Conservation (phyloP, 2,797 vertebrate species). For the Pampus argenteus region DNA sequence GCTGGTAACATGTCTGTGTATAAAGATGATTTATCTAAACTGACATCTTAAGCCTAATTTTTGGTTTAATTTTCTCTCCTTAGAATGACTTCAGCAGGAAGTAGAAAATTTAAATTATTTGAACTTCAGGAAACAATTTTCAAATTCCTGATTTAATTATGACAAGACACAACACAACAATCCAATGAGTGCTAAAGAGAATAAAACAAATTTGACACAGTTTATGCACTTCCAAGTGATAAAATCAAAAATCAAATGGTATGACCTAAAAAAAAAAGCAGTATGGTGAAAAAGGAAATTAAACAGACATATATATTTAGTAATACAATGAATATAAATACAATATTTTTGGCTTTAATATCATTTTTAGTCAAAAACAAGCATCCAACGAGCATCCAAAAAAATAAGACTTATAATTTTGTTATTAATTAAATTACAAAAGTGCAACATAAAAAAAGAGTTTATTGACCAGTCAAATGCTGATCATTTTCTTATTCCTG, state of each 20-base stretch:
- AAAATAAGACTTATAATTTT: conserved; percentile 22
- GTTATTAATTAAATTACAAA: conserved; percentile 4
- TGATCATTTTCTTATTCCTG: conserved; percentile 8
- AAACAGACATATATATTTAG: conserved; percentile 2
- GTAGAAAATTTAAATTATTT: background rate
- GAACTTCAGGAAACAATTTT: background rate
- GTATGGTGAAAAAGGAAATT: background rate
- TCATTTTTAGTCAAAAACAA: background rate
- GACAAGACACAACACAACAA: conserved; percentile 6
- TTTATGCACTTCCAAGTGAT: conserved; percentile 29
- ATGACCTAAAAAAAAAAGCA: background rate
- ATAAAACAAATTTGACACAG: conserved; percentile 7
- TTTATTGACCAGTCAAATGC: background rate
- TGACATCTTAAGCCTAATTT: too few species aligned
- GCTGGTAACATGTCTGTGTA: too few species aligned
- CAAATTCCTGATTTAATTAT: conserved; percentile 5
- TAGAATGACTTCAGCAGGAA: background rate
- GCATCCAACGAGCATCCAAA: background rate
- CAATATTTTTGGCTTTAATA: conserved; percentile 26
- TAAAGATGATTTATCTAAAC: too few species aligned
- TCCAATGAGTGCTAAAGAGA: background rate
- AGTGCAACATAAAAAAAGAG: conserved; percentile 4
- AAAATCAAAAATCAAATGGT: conserved; percentile 30
- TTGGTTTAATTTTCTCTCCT: too few species aligned
- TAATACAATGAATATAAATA: conserved; percentile 27